Conservation (phyloP, 1,140 invertebrate species). For the Doryteuthis pealeii region DNA sequence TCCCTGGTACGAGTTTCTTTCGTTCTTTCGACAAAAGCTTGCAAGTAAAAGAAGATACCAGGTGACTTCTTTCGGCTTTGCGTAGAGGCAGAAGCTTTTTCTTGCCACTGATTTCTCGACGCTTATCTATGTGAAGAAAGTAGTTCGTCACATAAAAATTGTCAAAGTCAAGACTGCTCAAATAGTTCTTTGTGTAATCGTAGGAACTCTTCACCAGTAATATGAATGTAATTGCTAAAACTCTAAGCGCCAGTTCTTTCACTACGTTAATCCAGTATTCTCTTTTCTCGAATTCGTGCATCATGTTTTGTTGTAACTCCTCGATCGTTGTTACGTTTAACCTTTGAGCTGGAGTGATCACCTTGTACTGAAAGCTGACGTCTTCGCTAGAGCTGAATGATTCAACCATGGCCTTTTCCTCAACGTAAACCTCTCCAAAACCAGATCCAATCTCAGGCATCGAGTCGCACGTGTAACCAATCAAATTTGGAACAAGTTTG, state of each 20-base stretch:
- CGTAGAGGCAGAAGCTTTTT: slow-evolving; percentile 46
- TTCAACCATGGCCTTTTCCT: slow-evolving; percentile 34
- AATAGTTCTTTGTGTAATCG: slow-evolving; percentile 51
- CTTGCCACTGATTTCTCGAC: slow-evolving; percentile 40
- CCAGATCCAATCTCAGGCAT: slow-evolving; percentile 40
- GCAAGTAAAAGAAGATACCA: slow-evolving; percentile 29
- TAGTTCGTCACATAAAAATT: slow-evolving; percentile 57
- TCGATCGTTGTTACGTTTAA: slow-evolving; percentile 42
- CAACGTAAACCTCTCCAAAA: slow-evolving; percentile 45
- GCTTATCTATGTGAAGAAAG: slow-evolving; percentile 54
- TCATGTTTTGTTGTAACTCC: slow-evolving; percentile 42
- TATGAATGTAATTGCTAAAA: slow-evolving; percentile 54
- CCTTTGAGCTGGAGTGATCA: slow-evolving; percentile 24
- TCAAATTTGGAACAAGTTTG: slow-evolving; percentile 31
- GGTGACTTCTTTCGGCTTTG: slow-evolving; percentile 36
- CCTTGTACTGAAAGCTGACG: slow-evolving; percentile 52
- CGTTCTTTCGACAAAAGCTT: slow-evolving; percentile 38
- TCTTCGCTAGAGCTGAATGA: slow-evolving; percentile 42
- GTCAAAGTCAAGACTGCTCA: slow-evolving; percentile 49
- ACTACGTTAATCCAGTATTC: slow-evolving; percentile 37
- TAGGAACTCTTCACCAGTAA: slow-evolving; percentile 44
- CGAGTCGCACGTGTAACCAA: slow-evolving; percentile 43
- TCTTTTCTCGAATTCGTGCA: slow-evolving; percentile 45
- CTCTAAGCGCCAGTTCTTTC: slow-evolving; percentile 29
- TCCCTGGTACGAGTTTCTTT: slow-evolving; percentile 35